Conservation (phyloP, 2,888 invertebrate species). For the Nomada lathburiana region DNA sequence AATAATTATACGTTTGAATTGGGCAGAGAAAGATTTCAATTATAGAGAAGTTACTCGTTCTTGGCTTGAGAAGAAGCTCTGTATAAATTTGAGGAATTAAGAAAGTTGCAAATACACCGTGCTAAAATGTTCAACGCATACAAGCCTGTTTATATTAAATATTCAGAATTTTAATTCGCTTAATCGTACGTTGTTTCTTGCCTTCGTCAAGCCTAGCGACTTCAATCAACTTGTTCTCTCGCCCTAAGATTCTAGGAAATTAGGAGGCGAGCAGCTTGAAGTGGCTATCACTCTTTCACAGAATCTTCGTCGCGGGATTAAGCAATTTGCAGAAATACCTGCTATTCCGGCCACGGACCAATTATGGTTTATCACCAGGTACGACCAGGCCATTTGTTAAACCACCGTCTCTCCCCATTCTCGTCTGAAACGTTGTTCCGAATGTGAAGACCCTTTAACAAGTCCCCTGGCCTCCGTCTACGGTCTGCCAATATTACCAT, state of each 20-base stretch:
- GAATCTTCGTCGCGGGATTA: constrained; percentile 17
- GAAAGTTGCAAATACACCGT: too few relatives aligned
- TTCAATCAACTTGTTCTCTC: background rate
- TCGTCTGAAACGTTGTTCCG: constrained; percentile 20
- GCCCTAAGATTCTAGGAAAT: background rate
- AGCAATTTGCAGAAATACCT: constrained; percentile 47
- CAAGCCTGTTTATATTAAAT: background rate
- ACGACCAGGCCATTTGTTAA: constrained; percentile 50
- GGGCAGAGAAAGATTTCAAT: too few relatives aligned
- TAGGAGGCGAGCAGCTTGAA: background rate
- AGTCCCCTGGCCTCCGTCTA: background rate
- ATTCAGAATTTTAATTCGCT: background rate
- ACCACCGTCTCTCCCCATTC: constrained; percentile 40
- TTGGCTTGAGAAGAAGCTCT: too few relatives aligned
- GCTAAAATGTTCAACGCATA: too few relatives aligned
- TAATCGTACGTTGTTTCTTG: background rate
- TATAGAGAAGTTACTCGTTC: too few relatives aligned
- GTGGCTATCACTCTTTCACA: background rate
- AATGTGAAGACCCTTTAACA: constrained; percentile 20
- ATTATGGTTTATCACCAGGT: constrained; percentile 43
- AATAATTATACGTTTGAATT: too few relatives aligned
- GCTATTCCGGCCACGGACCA: constrained; percentile 25
- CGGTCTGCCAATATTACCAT: too few relatives aligned
- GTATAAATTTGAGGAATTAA: too few relatives aligned
- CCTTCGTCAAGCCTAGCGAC: background rate